Evolutionary conservation across 2,888 invertebrate genomes (phyloP).

Genomic region (Archips crataeganus): DNA sequence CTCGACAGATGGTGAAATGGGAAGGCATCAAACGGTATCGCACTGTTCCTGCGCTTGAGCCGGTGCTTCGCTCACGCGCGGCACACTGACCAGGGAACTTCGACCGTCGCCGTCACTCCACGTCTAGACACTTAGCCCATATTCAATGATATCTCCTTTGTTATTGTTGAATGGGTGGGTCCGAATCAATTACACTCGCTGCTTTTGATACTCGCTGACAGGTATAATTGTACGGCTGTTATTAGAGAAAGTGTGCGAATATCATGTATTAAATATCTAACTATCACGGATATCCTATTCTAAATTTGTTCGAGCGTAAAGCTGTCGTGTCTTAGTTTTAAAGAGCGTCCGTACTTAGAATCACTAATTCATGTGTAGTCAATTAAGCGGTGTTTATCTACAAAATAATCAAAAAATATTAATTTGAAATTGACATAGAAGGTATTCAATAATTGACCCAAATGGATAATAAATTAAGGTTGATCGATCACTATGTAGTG

Average conservation of each 20-base stretch:
- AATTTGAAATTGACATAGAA: neutral
- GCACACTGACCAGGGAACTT: conserved; percentile 66
- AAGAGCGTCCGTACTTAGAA: neutral
- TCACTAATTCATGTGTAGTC: neutral
- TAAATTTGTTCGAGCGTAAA: conserved; percentile 12
- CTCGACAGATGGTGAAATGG: conserved; percentile 35
- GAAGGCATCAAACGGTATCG: conserved; percentile 53
- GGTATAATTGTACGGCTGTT: conserved; percentile 33
- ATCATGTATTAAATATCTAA: conserved; percentile 26
- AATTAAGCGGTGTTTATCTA: neutral
- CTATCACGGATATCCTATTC: conserved; percentile 39
- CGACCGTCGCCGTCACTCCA: conserved; percentile 61
- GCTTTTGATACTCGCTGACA: conserved; percentile 36
- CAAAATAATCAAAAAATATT: neutral
- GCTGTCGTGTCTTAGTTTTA: neutral
- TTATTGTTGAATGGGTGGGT: conserved; percentile 41
- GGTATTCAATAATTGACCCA: neutral
- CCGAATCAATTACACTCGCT: conserved; percentile 39
- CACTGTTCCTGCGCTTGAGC: conserved; percentile 52
- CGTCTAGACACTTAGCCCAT: conserved; percentile 50
- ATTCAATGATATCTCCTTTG: conserved; percentile 40
- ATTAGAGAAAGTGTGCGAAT: conserved; percentile 41
- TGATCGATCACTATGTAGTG: neutral
- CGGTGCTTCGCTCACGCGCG: conserved; percentile 62
- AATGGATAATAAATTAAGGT: neutral